phyloP scores from a whole-genome alignment of 2,888 invertebrate genomes.

The Iselma pallidipennis region DNA sequence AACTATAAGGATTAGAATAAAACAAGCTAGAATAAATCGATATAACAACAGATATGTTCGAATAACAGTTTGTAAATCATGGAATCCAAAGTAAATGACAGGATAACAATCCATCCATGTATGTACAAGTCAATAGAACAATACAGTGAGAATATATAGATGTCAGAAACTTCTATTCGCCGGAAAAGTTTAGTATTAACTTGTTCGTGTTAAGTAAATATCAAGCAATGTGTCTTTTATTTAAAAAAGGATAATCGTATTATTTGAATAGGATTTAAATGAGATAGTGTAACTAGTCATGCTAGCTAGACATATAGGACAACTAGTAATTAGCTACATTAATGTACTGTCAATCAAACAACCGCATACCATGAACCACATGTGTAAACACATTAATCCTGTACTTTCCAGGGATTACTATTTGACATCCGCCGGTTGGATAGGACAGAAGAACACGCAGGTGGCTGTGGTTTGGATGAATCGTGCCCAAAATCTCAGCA shows the following conservation, averaged over 20 bases:
- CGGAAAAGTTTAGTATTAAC: not conserved
- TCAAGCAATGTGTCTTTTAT: too few relatives aligned
- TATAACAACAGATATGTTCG: not conserved
- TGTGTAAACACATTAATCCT: slow-evolving; percentile 16
- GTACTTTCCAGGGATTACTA: slow-evolving; percentile 78
- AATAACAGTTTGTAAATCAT: not conserved
- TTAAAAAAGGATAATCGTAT: too few relatives aligned
- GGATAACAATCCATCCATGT: not conserved
- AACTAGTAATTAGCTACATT: slow-evolving; percentile 16
- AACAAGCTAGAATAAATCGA: not conserved
- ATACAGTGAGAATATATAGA: not conserved
- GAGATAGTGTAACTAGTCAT: not conserved
- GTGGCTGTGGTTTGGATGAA: slow-evolving; percentile 92
- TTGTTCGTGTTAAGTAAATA: not conserved
- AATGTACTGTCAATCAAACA: slow-evolving; percentile 17
- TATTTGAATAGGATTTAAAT: too few relatives aligned
- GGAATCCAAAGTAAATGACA: not conserved
- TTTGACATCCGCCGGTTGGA: slow-evolving; percentile 90
- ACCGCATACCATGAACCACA: slow-evolving; percentile 10
- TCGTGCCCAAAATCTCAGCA: slow-evolving; percentile 88
- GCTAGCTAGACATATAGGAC: slow-evolving; percentile 6
- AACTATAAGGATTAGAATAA: not conserved
- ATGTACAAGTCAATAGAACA: not conserved
- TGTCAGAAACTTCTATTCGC: not conserved
- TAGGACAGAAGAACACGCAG: slow-evolving; percentile 75